Evolutionary conservation across 1,140 invertebrate species (phyloP).

Genomic region (Drosophila virilis): DNA sequence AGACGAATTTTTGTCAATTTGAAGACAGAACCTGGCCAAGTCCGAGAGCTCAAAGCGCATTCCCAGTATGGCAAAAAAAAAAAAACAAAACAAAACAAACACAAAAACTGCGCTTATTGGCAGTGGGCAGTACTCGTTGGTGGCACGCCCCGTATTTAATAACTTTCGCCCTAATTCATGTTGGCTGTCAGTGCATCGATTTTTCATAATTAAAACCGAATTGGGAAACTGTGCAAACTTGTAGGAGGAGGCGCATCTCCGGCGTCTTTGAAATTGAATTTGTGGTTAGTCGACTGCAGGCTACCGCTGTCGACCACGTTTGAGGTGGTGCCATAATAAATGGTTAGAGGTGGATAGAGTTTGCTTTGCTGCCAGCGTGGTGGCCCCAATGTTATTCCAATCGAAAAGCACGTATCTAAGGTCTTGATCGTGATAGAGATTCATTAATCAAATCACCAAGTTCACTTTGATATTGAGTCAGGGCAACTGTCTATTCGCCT

Average conservation of each 20-base stretch:
- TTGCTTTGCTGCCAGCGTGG: slow-evolving; percentile 1
- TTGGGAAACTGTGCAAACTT: slow-evolving; percentile 35
- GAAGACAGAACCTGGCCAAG: slow-evolving; percentile 11
- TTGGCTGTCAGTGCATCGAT: slow-evolving; percentile 63
- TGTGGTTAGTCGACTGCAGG: too few relatives aligned
- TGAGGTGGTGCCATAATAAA: slow-evolving; percentile 54
- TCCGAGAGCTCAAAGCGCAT: slow-evolving; percentile 18
- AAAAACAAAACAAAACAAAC: neutral
- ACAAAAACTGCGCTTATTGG: neutral
- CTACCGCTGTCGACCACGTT: too few relatives aligned
- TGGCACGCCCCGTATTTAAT: slow-evolving; percentile 54
- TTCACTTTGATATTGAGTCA: neutral
- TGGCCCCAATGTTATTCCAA: slow-evolving; percentile 6
- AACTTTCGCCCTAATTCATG: slow-evolving; percentile 69
- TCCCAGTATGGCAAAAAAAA: slow-evolving; percentile 29
- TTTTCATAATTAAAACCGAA: slow-evolving; percentile 66
- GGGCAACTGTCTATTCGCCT: neutral
- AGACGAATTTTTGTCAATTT: slow-evolving; percentile 56
- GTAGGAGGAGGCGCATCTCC: slow-evolving; percentile 33
- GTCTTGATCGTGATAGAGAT: slow-evolving; percentile 45
- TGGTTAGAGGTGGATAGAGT: slow-evolving; percentile 27
- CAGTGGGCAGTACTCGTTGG: neutral
- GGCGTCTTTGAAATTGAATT: slow-evolving; percentile 53
- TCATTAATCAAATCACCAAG: slow-evolving; percentile 50
- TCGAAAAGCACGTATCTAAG: slow-evolving; percentile 30